phyloP scores from a whole-genome alignment of 2,888 invertebrate species.

The Branchipolynoe longqiensis region DNA sequence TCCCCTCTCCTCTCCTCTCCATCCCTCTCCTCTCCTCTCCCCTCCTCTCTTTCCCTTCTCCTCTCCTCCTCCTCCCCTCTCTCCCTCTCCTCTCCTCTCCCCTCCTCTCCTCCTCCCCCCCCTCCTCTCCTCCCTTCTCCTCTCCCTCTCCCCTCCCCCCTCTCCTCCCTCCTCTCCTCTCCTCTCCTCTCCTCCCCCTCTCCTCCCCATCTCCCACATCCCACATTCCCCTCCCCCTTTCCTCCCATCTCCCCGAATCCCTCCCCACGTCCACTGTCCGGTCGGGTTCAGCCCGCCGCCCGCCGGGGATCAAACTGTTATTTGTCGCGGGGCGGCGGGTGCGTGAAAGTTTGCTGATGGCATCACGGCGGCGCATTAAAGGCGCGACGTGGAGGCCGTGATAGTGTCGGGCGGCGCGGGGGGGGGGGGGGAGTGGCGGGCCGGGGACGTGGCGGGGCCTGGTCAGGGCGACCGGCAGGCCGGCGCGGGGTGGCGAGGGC shows the following conservation, averaged over 20 bases:
- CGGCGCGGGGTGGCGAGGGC: background rate
- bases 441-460: background rate
- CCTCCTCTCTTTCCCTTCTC: background rate
- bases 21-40: background rate
- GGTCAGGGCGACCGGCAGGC: background rate
- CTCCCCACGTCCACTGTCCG: background rate
- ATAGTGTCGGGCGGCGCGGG: constrained; percentile 12
- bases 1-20: no score
- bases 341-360: constrained; percentile 52
- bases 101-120: background rate
- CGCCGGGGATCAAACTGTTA: constrained; percentile 51
- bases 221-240: background rate
- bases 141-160: background rate
- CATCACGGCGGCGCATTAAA: constrained; percentile 1
- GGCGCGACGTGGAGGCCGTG: background rate
- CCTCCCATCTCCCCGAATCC: background rate
- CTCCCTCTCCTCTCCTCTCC: background rate
- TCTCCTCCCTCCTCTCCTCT: background rate
- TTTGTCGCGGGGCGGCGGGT: constrained; percentile 5
- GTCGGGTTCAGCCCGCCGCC: background rate
- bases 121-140: background rate
- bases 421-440: background rate
- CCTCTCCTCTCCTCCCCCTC: background rate
- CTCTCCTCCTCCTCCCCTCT: background rate
- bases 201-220: no score